Evolutionary conservation across 2,797 vertebrate species (phyloP), one percentile per base, ranked within the genome.

Genomic region (Centroberyx gerrardi): DNA sequence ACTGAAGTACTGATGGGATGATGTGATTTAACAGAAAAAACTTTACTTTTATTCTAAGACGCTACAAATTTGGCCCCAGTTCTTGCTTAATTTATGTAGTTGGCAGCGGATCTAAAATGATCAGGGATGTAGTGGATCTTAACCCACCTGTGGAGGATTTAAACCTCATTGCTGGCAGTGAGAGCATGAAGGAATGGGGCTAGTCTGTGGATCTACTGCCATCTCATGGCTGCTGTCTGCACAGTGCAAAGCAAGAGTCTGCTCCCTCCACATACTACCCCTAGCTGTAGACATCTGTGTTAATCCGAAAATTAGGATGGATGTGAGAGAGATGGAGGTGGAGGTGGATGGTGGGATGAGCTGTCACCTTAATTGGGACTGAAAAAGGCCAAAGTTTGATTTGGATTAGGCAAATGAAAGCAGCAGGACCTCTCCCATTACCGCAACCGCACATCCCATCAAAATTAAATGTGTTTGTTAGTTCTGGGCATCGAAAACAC

Each of bases 151-250:
- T 55, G 42, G 55, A 69, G 15, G 48, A 4, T 42, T 56, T 17
- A 38, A 6, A 17, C 63, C 22, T 80, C 48, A 14, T 44, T 61
- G 52, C 44, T 66, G 62, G 2, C 55, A 33, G 49, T 13, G 53
- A 4, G n/a, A 55, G 51, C 52, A 72, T 58, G 53, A 12, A 3
- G 1, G 2, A 36, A 14, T 13, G 9, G 15, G 4, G n/a, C 36
- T 62, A 73, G 29, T 63, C 69, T 90, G 76, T 81, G 87, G 72
- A 55, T 90, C 72, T 93, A 81, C 92, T 92, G 93, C 92, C 91
- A 85, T 87, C 92, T 93, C 73, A 75, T 90, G 93, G 93, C 68
- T 62, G 67, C 4, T 0, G 38, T 27, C 48, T 36, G 74, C 62
- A 85, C 40, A 28, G 22, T 60, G 9, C 54, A 63, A n/a, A 48